Evolutionary conservation across 2,888 invertebrate genomes (phyloP).

Genomic region (Eupeodes latifasciatus): DNA sequence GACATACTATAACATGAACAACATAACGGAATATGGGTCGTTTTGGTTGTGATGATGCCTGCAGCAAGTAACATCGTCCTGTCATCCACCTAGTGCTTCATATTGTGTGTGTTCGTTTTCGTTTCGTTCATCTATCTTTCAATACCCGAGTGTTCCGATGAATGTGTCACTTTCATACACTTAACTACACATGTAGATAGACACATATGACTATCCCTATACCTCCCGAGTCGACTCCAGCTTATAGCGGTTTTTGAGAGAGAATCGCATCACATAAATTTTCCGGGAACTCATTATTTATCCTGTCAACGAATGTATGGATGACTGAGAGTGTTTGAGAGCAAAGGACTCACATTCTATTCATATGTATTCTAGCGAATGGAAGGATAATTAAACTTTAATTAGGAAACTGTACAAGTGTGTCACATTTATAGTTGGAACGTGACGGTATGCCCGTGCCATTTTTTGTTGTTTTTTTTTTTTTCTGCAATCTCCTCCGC

Average conservation of each 20-base stretch:
- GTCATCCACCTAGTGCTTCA: constrained; percentile 62
- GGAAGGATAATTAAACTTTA: constrained; percentile 76
- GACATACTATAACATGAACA: constrained; percentile 18
- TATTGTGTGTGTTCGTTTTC: constrained; percentile 16
- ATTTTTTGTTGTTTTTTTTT: constrained; percentile 33
- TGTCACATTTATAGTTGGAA: constrained; percentile 69
- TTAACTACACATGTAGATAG: neutral
- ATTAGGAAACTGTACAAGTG: constrained; percentile 76
- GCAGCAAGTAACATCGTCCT: constrained; percentile 66
- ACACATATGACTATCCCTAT: neutral
- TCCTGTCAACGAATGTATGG: constrained; percentile 75
- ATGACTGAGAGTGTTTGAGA: constrained; percentile 74
- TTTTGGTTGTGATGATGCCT: constrained; percentile 45
- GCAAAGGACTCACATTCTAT: constrained; percentile 70
- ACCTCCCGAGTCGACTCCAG: constrained; percentile 9
- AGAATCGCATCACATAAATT: constrained; percentile 74
- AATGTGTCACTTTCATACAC: constrained; percentile 33
- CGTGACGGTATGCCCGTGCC: constrained; percentile 68
- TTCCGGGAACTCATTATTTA: constrained; percentile 76
- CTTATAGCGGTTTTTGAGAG: constrained; percentile 67
- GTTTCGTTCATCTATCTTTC: constrained; percentile 40
- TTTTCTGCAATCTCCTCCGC: constrained; percentile 20
- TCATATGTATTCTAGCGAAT: constrained; percentile 69
- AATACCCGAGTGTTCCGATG: constrained; percentile 30
- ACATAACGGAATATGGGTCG: constrained; percentile 58